Evolutionary conservation across 2,888 invertebrate species (phyloP).

Genomic region (Pandemis cinnamomeana): DNA sequence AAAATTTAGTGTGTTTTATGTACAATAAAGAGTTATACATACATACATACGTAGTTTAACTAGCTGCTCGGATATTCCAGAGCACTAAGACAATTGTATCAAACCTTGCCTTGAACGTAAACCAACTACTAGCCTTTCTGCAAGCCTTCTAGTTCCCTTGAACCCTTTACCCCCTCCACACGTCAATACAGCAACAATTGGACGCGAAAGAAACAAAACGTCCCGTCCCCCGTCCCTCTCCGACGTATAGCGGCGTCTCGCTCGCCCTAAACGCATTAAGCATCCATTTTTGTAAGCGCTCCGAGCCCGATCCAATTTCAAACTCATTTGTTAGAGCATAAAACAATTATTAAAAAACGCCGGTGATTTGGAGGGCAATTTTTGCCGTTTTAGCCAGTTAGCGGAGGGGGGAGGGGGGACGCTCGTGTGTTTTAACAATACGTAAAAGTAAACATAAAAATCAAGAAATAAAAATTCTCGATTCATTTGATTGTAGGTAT

Average conservation of each 20-base stretch:
- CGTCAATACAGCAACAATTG: slow-evolving; percentile 34
- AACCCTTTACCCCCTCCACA: slow-evolving; percentile 11
- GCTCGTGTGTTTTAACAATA: not conserved
- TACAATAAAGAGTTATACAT: too few relatives aligned
- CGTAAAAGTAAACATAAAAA: too few relatives aligned
- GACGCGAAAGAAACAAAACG: slow-evolving; percentile 47
- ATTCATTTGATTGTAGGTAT: too few relatives aligned
- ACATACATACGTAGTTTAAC: too few relatives aligned
- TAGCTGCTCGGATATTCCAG: too few relatives aligned
- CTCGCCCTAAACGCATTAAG: slow-evolving; percentile 86
- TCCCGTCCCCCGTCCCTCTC: slow-evolving; percentile 51
- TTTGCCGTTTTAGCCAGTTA: slow-evolving; percentile 78
- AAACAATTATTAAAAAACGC: slow-evolving; percentile 85
- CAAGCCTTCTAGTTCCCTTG: not conserved
- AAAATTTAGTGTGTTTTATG: too few relatives aligned
- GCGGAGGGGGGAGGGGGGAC: slow-evolving; percentile 40
- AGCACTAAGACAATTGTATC: too few relatives aligned
- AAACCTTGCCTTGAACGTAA: too few relatives aligned
- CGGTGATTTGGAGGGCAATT: slow-evolving; percentile 78
- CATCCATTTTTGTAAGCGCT: slow-evolving; percentile 87
- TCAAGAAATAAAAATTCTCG: too few relatives aligned
- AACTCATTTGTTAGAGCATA: slow-evolving; percentile 87
- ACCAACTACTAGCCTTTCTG: not conserved
- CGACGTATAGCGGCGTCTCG: slow-evolving; percentile 57
- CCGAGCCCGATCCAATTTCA: slow-evolving; percentile 87